These are phyloP conservation scores for Desoria tigrina DNA, from an alignment of 2,888 invertebrate species.

Conservation along the genomic window DNA sequence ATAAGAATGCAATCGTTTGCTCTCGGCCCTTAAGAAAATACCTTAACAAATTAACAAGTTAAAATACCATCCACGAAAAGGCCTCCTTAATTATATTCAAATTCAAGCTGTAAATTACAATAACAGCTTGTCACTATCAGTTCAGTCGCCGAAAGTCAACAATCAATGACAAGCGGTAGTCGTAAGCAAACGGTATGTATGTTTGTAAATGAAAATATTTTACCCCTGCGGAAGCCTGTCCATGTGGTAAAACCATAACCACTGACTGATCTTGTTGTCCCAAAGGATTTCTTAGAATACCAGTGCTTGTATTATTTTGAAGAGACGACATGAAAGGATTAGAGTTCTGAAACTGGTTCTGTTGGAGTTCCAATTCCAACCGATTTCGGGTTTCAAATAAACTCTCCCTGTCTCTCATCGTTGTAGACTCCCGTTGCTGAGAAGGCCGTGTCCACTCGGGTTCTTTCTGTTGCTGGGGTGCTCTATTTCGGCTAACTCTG, in stretches of 20 bases:
- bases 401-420: not conserved
- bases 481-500: not conserved
- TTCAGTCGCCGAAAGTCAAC: too few species aligned
- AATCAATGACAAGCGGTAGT: too few species aligned
- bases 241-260: slow-evolving; percentile 37
- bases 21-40: slow-evolving; percentile 46
- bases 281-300: not conserved
- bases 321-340: not conserved
- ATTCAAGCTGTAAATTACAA: too few species aligned
- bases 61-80: slow-evolving; percentile 39
- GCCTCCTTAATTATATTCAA: slow-evolving; percentile 24
- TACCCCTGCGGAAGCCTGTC: slow-evolving; percentile 31
- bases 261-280: slow-evolving; percentile 33
- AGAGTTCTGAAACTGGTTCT: not conserved
- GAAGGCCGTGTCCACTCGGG: too few species aligned
- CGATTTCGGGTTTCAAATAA: not conserved
- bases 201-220: slow-evolving; percentile 18
- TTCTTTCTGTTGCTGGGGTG: too few species aligned
- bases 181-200: not conserved
- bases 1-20: slow-evolving; percentile 24
- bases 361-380: not conserved
- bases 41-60: slow-evolving; percentile 21
- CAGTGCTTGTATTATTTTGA: not conserved
- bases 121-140: too few species aligned
- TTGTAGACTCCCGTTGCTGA: not conserved